Conservation (phyloP, 2,113 vertebrate species). For the Bolborhynchus lineola region DNA sequence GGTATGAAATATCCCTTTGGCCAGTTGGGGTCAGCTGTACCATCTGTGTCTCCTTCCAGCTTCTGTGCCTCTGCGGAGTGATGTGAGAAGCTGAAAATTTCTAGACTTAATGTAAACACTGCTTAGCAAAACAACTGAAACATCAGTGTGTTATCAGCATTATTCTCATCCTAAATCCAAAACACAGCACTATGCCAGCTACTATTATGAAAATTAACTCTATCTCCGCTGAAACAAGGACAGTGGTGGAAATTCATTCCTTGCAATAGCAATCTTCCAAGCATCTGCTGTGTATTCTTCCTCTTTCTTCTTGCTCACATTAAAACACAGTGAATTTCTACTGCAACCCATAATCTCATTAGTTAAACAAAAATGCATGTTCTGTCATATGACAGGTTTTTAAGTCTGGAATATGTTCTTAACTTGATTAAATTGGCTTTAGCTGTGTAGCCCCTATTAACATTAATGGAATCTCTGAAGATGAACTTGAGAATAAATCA, state of each 20-base stretch:
- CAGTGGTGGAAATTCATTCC: neutral
- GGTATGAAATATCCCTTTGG: neutral
- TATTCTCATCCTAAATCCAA: neutral
- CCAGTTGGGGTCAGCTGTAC: neutral
- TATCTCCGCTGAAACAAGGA: neutral
- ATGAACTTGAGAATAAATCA: constrained; percentile 44
- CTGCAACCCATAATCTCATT: constrained; percentile 31
- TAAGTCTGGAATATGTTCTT: constrained; percentile 26
- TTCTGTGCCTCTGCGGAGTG: neutral
- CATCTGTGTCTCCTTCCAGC: neutral
- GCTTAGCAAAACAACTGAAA: neutral
- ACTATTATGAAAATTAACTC: neutral
- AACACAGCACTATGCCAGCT: neutral
- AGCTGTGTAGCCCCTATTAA: constrained; percentile 47
- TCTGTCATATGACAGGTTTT: constrained; percentile 34
- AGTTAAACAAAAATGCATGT: constrained; percentile 48
- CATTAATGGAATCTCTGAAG: constrained; percentile 41
- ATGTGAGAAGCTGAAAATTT: neutral
- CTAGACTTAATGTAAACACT: neutral
- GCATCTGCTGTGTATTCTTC: neutral
- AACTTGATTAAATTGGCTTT: constrained; percentile 56
- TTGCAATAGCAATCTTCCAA: neutral
- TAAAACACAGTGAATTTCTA: neutral
- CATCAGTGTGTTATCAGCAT: neutral
- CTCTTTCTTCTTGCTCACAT: neutral